These are phyloP conservation scores for Parasteatoda tepidariorum DNA, from an alignment of 1,140 invertebrate genomes.

Conservation along the genomic window DNA sequence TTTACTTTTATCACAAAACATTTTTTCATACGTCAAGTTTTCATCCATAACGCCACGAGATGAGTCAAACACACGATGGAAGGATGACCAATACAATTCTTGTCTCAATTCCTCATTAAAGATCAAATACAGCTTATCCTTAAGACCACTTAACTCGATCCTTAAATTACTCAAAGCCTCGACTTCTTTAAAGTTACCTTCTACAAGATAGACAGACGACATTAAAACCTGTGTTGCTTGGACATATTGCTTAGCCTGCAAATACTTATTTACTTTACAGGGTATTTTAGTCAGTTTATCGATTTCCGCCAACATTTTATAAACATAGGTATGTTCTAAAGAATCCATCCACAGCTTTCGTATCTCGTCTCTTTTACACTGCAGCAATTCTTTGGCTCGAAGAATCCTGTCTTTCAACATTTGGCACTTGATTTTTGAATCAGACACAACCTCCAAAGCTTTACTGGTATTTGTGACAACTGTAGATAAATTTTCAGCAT, in stretches of 20 bases:
- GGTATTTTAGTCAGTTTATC: slow-evolving; percentile 78
- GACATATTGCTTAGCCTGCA: slow-evolving; percentile 83
- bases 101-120: slow-evolving; percentile 18
- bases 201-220: neutral
- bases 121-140: slow-evolving; percentile 20
- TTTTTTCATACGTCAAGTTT: slow-evolving; percentile 20
- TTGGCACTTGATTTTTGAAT: slow-evolving; percentile 21
- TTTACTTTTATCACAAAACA: neutral
- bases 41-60: neutral
- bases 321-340: slow-evolving; percentile 89
- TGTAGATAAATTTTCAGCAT: neutral
- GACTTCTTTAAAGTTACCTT: neutral
- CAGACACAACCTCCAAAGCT: neutral
- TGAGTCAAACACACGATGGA: slow-evolving; percentile 14
- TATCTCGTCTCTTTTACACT: slow-evolving; percentile 92
- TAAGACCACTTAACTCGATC: neutral
- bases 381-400: slow-evolving; percentile 88
- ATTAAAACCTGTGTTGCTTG: slow-evolving; percentile 86
- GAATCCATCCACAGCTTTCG: slow-evolving; percentile 93
- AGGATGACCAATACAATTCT: slow-evolving; percentile 21
- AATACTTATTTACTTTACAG: slow-evolving; percentile 77
- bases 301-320: slow-evolving; percentile 88
- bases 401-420: slow-evolving; percentile 71
- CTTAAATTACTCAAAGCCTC: slow-evolving; percentile 33
- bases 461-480: slow-evolving; percentile 5